These are phyloP conservation scores for Andrena haemorrhoa DNA, from an alignment of 2,888 invertebrate genomes.

Conservation along the genomic window DNA sequence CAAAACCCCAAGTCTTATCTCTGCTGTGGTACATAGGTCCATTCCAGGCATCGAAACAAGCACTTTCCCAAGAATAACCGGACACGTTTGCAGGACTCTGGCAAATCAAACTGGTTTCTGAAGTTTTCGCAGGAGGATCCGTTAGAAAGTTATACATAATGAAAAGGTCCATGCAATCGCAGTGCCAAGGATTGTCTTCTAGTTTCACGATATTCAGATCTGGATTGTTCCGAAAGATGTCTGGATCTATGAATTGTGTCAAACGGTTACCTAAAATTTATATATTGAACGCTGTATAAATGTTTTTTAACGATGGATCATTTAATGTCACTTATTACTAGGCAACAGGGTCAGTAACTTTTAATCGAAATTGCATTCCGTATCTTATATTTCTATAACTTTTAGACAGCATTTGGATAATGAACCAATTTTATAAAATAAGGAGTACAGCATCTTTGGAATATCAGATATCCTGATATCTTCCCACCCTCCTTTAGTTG, in stretches of 20 bases:
- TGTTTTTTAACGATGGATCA: not conserved
- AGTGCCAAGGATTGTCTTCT: slow-evolving; percentile 92
- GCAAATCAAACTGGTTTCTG: slow-evolving; percentile 87
- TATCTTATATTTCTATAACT: no score
- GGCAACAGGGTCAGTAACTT: no score
- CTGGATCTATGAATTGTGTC: slow-evolving; percentile 87
- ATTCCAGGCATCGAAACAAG: slow-evolving; percentile 89
- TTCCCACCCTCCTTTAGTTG: no score
- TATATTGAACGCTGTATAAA: not conserved
- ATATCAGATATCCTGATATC: no score
- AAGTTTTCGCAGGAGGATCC: slow-evolving; percentile 86
- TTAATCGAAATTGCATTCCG: no score
- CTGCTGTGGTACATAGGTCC: slow-evolving; percentile 50
- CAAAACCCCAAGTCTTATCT: slow-evolving; percentile 76
- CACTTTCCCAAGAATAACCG: slow-evolving; percentile 89
- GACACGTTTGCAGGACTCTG: slow-evolving; percentile 88
- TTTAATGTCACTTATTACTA: no score
- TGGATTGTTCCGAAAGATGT: slow-evolving; percentile 87
- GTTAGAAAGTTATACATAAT: slow-evolving; percentile 88
- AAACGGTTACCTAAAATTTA: slow-evolving; percentile 88
- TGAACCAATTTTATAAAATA: no score
- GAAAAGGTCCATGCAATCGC: slow-evolving; percentile 89
- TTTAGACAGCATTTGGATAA: no score
- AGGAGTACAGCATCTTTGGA: no score
- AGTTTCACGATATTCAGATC: slow-evolving; percentile 88